These are phyloP conservation scores for Pampus argenteus DNA, from an alignment of 2,797 vertebrate genomes.

Conservation along the genomic window DNA sequence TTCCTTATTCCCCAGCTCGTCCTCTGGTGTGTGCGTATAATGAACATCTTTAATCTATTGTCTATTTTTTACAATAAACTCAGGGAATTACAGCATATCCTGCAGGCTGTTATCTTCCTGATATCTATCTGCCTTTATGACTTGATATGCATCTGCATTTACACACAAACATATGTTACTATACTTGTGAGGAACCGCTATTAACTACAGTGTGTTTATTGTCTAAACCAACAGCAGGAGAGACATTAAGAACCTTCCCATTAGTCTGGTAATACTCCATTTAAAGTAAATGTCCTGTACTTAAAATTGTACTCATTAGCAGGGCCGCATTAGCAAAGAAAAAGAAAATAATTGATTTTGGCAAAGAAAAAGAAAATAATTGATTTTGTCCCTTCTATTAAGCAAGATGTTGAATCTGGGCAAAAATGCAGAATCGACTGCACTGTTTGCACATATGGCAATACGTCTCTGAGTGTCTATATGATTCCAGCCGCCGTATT, in stretches of 20 bases:
- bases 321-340: neutral
- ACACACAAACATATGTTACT: neutral
- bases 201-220: slow-evolving; percentile 8
- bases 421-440: neutral
- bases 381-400: neutral
- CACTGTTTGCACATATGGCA: no score
- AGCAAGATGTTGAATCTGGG: no score
- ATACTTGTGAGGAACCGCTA: neutral
- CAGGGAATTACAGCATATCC: slow-evolving; percentile 36
- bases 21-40: slow-evolving; percentile 29
- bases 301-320: neutral
- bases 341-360: no score
- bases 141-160: slow-evolving; percentile 16
- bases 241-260: neutral
- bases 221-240: neutral
- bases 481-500: no score
- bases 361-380: no score
- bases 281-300: neutral
- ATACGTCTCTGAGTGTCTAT: no score
- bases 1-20: slow-evolving; percentile 9
- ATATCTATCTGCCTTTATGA: slow-evolving; percentile 10
- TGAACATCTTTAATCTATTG: slow-evolving; percentile 40
- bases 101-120: slow-evolving; percentile 34
- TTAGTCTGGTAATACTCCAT: neutral
- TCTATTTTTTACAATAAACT: slow-evolving; percentile 41